Evolutionary conservation across 2,113 vertebrate genomes (phyloP), one percentile per base, ranked within the genome.

Genomic region (Phaethornis superciliosus): DNA sequence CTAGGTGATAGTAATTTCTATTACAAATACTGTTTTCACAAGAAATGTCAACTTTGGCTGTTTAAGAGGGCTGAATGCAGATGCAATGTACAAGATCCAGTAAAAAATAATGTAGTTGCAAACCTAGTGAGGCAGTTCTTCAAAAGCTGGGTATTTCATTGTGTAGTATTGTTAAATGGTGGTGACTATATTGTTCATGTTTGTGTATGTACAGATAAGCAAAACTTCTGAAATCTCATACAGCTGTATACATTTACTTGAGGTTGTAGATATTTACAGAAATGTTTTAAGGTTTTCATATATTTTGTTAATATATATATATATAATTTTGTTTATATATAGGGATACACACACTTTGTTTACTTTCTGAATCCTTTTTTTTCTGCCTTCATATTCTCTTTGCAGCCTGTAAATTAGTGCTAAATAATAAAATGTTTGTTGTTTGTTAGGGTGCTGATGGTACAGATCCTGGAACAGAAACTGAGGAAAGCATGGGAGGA

Each of bases 381-480:
- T 63, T 11, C 12, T 79, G n/a, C 49, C 76, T 72, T 76, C 44
- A 1, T 64, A 10, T 28, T 78, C 2, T 47, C 9, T 59, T 82
- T 55, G 1, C 15, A 60, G 21, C 14, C 12, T 70, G 0, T 19
- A 23, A 51, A 24, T 54, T 22, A 86, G n/a, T 56, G 35, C 30
- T 84, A 44, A 79, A 17, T 90, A 24, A 18, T 56, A 7, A 5
- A 23, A 4, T 79, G 16, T 52, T 89, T 96, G 28, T 69, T 49
- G 78, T 16, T 0, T 13, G 82, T 91, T 79, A 99, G 99, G 99
- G 98, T 88, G 98, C 98, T 94, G 99, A 99, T 40, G 98, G 98
- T 81, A 99, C 98, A 18, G 99, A 99, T 90, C 99, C 99, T 7
- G 98, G 99, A 89, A 99, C 99, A 24, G 99, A 99, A 97, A 99